These are phyloP conservation scores for Nicator chloris DNA, from an alignment of 2,113 vertebrate genomes.

Conservation along the genomic window DNA sequence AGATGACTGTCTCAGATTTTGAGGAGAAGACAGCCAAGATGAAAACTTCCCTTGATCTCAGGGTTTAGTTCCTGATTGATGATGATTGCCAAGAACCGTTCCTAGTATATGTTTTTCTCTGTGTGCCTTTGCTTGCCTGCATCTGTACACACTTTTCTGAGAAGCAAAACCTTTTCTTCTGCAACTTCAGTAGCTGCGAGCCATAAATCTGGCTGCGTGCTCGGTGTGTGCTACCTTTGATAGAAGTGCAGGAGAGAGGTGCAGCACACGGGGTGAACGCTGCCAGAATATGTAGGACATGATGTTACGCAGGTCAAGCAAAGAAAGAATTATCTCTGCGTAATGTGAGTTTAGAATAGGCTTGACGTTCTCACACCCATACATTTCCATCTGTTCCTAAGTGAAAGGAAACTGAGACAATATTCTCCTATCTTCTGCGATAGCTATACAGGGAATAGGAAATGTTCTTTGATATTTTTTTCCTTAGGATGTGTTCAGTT, in stretches of 20 bases:
- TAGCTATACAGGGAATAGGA: slow-evolving; percentile 24
- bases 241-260: not conserved
- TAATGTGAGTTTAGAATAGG: slow-evolving; percentile 30
- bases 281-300: slow-evolving; percentile 1
- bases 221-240: not conserved
- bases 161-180: not conserved
- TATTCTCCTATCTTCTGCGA: slow-evolving; percentile 46
- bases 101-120: not conserved
- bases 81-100: not conserved
- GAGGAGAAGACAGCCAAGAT: not conserved
- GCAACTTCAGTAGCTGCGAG: not conserved
- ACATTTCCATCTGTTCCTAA: slow-evolving; percentile 60
- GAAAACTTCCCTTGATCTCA: not conserved
- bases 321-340: slow-evolving; percentile 42
- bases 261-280: not conserved
- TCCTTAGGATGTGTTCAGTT: not conserved
- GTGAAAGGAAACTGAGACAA: slow-evolving; percentile 34
- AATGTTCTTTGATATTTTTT: not conserved
- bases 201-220: not conserved
- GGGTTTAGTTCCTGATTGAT: not conserved
- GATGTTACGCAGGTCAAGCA: slow-evolving; percentile 10
- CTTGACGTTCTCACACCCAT: slow-evolving; percentile 59
- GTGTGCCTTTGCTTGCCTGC: not conserved
- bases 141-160: not conserved
- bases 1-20: not conserved